A percentile compares a stretch with the other conserved stretches of the same genome.
Evolutionary conservation across 2,797 vertebrate genomes (phyloP).

Genomic region (Coranthus polyacanthus): DNA sequence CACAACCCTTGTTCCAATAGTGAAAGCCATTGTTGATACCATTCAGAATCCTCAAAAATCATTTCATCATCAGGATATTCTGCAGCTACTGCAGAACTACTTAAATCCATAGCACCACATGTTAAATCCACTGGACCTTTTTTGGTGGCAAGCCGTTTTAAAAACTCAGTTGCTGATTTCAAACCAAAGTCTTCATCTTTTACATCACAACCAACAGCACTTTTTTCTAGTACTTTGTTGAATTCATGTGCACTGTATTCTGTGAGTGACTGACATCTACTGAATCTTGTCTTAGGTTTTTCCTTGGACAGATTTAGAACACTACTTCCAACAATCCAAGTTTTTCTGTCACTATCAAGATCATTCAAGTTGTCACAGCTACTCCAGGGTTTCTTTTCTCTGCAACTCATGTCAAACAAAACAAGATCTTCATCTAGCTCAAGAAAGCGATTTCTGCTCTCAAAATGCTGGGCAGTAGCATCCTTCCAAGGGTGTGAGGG

Average conservation of each 20-base stretch:
- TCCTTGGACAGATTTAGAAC: constrained; percentile 89
- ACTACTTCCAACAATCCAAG: constrained; percentile 77
- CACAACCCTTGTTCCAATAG: constrained; percentile 93
- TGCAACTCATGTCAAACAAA: constrained; percentile 86
- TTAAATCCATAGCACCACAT: constrained; percentile 84
- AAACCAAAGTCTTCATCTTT: constrained; percentile 75
- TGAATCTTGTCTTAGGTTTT: constrained; percentile 82
- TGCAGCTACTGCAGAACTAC: constrained; percentile 81
- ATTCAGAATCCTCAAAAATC: constrained; percentile 85
- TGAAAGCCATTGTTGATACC: constrained; percentile 94
- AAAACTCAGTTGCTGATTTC: constrained; percentile 83
- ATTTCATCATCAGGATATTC: constrained; percentile 79
- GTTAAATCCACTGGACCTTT: constrained; percentile 90
- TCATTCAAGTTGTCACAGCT: constrained; percentile 80
- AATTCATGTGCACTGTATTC: constrained; percentile 77
- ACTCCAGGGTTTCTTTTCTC: constrained; percentile 75
- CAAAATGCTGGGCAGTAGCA: constrained; percentile 58
- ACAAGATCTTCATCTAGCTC: constrained; percentile 78
- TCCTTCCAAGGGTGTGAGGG: constrained; percentile 85
- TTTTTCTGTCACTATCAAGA: constrained; percentile 63
- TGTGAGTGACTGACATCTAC: constrained; percentile 77
- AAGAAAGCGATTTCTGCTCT: constrained; percentile 72
- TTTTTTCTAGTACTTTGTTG: constrained; percentile 70
- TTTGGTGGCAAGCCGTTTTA: constrained; percentile 83
- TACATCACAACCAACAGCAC: constrained; percentile 52